Percentiles rank a stretch among this genome's conserved stretches.
phyloP scores from a whole-genome alignment of 1,140 invertebrate species.

The Lucilia cuprina region DNA sequence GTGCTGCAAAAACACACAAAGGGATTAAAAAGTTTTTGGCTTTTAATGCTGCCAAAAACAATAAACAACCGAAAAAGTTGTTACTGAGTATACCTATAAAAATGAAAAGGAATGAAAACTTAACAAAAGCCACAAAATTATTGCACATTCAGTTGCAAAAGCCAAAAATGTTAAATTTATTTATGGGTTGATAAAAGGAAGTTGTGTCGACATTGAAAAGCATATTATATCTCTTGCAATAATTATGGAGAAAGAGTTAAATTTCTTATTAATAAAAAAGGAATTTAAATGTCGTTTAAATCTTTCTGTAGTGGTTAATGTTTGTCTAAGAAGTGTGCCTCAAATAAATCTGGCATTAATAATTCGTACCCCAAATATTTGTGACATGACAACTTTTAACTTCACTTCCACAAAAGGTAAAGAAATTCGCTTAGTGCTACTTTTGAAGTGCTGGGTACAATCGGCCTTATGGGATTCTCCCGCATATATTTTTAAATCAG shows the following conservation, averaged over 20 bases:
- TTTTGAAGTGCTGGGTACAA: too few species aligned
- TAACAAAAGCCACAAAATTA: conserved; percentile 39
- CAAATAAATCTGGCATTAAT: too few species aligned
- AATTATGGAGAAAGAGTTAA: neutral
- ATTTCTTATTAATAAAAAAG: neutral
- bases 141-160: conserved; percentile 11
- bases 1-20: conserved; percentile 42
- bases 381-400: too few species aligned
- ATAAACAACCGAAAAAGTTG: conserved; percentile 50
- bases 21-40: conserved; percentile 50
- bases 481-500: too few species aligned
- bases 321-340: neutral
- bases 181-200: neutral
- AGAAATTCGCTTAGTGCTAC: too few species aligned
- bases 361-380: too few species aligned
- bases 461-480: too few species aligned
- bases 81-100: neutral
- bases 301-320: neutral
- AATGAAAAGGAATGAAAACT: conserved; percentile 12
- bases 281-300: neutral
- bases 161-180: neutral
- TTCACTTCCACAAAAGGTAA: too few species aligned
- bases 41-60: conserved; percentile 60
- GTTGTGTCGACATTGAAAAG: neutral
- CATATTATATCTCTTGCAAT: neutral